A percentile compares a stretch with the other conserved stretches of the same genome.
Conservation (phyloP, 2,113 vertebrate genomes). For the Tapirus terrestris region DNA sequence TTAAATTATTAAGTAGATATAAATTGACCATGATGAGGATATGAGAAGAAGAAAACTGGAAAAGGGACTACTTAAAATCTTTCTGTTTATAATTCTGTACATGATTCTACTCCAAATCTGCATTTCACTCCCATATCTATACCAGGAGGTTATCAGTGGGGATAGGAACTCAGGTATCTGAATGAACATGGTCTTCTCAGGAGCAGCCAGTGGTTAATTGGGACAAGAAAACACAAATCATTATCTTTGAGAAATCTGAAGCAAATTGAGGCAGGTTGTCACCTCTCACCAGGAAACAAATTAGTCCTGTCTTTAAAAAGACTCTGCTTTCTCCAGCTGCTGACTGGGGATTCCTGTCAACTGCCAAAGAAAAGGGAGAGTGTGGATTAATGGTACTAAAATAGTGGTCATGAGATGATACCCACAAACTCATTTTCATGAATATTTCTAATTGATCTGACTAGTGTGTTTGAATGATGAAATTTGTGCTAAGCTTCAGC, state of each 20-base stretch:
- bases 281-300: conserved; percentile 72
- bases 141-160: background rate
- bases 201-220: conserved; percentile 64
- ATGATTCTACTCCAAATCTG: conserved; percentile 18
- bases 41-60: background rate
- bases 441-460: background rate
- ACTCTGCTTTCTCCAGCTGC: background rate
- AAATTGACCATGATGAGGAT: background rate
- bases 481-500: background rate
- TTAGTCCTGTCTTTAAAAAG: conserved; percentile 52
- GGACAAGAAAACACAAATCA: conserved; percentile 58
- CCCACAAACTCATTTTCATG: background rate
- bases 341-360: background rate
- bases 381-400: background rate
- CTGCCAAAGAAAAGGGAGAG: background rate
- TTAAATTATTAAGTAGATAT: background rate
- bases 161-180: background rate
- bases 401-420: conserved; percentile 7
- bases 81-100: background rate
- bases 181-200: conserved; percentile 5
- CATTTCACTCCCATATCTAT: background rate
- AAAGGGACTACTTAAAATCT: background rate
- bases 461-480: background rate
- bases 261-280: conserved; percentile 46
- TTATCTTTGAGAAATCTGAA: conserved; percentile 68